Evolutionary conservation across 2,888 invertebrate genomes (phyloP), one percentile per base, ranked within the genome.

Genomic region (Drosophila robusta): DNA sequence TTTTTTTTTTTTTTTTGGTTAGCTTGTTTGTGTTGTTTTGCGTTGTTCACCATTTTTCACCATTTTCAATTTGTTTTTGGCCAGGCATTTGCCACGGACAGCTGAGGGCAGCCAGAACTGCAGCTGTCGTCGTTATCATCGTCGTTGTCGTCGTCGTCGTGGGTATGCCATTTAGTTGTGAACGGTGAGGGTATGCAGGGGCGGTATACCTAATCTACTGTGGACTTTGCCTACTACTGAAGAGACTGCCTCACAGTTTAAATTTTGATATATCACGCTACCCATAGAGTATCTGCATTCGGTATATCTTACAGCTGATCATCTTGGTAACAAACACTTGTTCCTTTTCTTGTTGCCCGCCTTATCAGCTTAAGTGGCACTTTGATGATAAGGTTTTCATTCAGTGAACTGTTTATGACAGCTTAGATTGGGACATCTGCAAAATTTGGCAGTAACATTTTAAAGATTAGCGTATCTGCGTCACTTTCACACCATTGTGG

Each of bases 101-200:
- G 68, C 68, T 75, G 63, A 60, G 58, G 61, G 51, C 63, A 54
- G 68, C 51, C 65, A 51, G 63, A 58, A 64, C 50, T 64, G 64
- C 76, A 73, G 73, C 77, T 76, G 77, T 71, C 72, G 64, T 76
- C 73, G 76, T 74, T 76, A 71, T 74, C 69, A 44, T 38, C 49
- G 22, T 32, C 29, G 36, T 65, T 24, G 29, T 29, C 45, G 47
- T 26, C 26, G 65, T 41, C 61, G 56, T 22, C 39, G 39, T 58
- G 49, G 46, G 41, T 34, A 70, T 76, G 60, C 60, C 67, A 52
- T 39, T 61, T 61, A n/a, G 46, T 26, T 55, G 18, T 44, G 47
- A 38, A 5, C 41, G 7, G 18, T 50, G 26, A 58, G 63, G 36
- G 70, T 50, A 70, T 62, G 22, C 16, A 12, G 5, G 4, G n/a